Base-by-base conservation (phyloP, 1,140 invertebrate genomes). In the Eufriesea mexicana region DNA sequence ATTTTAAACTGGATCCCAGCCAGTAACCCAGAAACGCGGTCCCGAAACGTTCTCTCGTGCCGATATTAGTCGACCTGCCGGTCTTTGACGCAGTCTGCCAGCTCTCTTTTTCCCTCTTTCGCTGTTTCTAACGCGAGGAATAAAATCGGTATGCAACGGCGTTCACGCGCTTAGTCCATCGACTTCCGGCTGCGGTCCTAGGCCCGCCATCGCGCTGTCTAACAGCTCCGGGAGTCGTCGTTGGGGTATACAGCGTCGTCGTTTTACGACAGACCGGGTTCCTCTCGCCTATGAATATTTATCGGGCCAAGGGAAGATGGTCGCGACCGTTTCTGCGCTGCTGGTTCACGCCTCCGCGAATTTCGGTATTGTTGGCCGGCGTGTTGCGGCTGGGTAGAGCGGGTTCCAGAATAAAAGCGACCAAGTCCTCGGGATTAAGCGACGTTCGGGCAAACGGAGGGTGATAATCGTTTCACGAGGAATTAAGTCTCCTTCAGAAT, bases 231-330 rank as follows among this genome's bases (percentile, higher is more conserved):
- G 35, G 4, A 73, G 75, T 20, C 82, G 81, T 70, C 74, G 70
- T 84, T 64, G 18, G 57, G 71, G 45, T 72, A 81, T 45, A 61
- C 28, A n/a, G 55, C 67, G 73, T 9, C 49, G 45, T 84, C 61
- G 67, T 88, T 87, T 87, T 84, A 87, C 77, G 77, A 59, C 55
- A 49, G 54, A 55, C 49, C 16, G 7, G 42, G 28, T 51, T 67
- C 35, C 28, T 51, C 28, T 59, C 75, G 74, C 55, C 83, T 72
- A 88, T 88, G 87, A 88, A 88, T 88, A 88, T 88, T 88, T 88
- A 88, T 88, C 83, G 23, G 61, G 45, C 66, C 72, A 57, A 67
- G 57, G 74, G 51, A 20, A 45, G 67, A 77, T 59, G 45, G 62
- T 62, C 64, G 16, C 25, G 66, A 42, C 55, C 23, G 10, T 25